Evolutionary conservation across 2,113 vertebrate genomes (phyloP).

Genomic region (Cochlearius cochlearius): DNA sequence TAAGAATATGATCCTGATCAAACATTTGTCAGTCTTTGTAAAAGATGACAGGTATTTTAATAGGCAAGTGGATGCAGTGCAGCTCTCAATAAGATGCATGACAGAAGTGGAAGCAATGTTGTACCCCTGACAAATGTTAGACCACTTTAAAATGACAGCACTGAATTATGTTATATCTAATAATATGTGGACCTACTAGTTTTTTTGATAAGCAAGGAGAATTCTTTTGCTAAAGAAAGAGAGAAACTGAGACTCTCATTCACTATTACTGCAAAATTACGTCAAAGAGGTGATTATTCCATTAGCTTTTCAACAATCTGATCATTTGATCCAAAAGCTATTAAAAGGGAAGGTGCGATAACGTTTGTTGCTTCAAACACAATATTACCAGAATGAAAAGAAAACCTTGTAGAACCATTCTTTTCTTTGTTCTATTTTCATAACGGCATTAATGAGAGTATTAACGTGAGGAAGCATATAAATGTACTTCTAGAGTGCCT

Average conservation of each 20-base stretch:
- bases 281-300: background rate
- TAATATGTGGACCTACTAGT: background rate
- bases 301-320: background rate
- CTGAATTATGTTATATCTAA: conserved; percentile 60
- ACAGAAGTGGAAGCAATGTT: conserved; percentile 39
- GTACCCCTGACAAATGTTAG: conserved; percentile 67
- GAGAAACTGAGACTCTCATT: conserved; percentile 41
- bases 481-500: background rate
- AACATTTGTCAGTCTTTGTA: conserved; percentile 75
- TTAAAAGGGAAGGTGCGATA: background rate
- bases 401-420: background rate
- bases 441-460: background rate
- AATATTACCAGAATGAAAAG: background rate
- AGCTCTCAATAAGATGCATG: conserved; percentile 57
- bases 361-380: background rate
- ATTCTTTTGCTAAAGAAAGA: conserved; percentile 21
- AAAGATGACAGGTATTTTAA: conserved; percentile 76
- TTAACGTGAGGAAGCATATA: background rate
- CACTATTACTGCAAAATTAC: conserved; percentile 49
- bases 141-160: conserved; percentile 72
- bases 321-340: background rate
- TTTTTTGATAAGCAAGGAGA: conserved; percentile 42
- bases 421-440: background rate
- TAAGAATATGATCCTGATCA: conserved; percentile 70
- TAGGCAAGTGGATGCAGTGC: conserved; percentile 56